Evolutionary conservation across 2,888 invertebrate species (phyloP).

Genomic region (Cerastis leucographa): DNA sequence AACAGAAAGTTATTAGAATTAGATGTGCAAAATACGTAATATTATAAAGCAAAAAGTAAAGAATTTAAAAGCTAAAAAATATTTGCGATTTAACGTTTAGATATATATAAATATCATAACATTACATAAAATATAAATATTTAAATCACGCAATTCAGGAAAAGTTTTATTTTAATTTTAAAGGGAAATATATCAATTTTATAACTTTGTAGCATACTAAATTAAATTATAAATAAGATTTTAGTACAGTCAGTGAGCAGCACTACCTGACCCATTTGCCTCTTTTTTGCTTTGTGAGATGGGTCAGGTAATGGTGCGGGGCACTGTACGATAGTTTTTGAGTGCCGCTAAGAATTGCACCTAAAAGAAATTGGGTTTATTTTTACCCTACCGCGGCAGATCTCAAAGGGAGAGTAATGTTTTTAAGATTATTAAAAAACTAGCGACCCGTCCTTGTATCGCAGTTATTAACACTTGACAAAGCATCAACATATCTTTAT

Average conservation of each 20-base stretch:
- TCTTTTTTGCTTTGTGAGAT: too few species aligned
- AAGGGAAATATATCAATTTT: background rate
- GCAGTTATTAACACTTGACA: background rate
- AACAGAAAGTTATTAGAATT: background rate
- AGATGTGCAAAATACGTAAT: conserved; percentile 8
- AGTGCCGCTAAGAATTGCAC: conserved; percentile 31
- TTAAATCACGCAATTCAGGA: background rate
- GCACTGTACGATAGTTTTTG: too few species aligned
- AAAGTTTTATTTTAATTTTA: conserved; percentile 2
- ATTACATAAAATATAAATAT: background rate
- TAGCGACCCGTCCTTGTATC: background rate
- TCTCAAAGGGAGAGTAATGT: background rate
- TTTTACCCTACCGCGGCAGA: background rate
- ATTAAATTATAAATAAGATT: background rate
- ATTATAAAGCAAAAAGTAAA: conserved; percentile 17
- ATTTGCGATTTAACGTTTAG: conserved; percentile 1
- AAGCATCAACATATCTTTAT: background rate
- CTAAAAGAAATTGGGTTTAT: background rate
- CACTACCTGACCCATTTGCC: too few species aligned
- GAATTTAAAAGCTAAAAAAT: conserved; percentile 14
- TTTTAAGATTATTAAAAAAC: background rate
- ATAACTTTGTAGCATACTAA: background rate
- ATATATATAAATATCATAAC: background rate
- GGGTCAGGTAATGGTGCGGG: too few species aligned
- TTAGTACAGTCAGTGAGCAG: conserved; percentile 12